Percentiles rank a stretch among this genome's conserved stretches.
phyloP scores from a whole-genome alignment of 1,140 invertebrate genomes.

The Laupala kohalensis region DNA sequence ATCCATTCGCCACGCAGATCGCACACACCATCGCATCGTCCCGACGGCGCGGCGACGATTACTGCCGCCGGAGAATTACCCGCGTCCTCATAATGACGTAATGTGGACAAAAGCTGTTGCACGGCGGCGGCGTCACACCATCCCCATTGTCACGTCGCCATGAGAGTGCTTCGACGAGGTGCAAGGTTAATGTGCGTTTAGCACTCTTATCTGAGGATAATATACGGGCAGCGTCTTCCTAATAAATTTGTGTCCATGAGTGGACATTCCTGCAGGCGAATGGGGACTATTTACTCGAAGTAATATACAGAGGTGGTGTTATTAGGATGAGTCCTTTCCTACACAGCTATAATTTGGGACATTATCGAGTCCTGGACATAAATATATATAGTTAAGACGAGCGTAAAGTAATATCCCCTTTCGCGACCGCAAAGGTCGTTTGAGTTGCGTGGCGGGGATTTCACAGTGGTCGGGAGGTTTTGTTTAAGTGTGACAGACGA shows the following conservation, averaged over 20 bases:
- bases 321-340: neutral
- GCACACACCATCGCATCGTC: neutral
- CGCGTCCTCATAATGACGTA: neutral
- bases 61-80: neutral
- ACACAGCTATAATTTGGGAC: neutral
- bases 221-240: neutral
- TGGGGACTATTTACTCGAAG: neutral
- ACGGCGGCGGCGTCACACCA: neutral
- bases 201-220: neutral
- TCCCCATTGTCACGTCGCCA: neutral
- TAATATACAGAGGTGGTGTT: neutral
- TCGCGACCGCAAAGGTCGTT: neutral
- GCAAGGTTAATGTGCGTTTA: neutral
- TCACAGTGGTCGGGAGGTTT: neutral
- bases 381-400: neutral
- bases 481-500: neutral
- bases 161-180: neutral
- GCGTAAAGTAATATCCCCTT: neutral
- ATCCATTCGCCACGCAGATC: neutral
- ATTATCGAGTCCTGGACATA: neutral
- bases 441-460: neutral
- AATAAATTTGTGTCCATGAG: neutral
- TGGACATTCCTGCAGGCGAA: neutral
- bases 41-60: neutral
- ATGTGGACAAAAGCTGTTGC: neutral